Base-by-base conservation (phyloP, 2,888 invertebrate genomes). In the Microplitis deprimator region DNA sequence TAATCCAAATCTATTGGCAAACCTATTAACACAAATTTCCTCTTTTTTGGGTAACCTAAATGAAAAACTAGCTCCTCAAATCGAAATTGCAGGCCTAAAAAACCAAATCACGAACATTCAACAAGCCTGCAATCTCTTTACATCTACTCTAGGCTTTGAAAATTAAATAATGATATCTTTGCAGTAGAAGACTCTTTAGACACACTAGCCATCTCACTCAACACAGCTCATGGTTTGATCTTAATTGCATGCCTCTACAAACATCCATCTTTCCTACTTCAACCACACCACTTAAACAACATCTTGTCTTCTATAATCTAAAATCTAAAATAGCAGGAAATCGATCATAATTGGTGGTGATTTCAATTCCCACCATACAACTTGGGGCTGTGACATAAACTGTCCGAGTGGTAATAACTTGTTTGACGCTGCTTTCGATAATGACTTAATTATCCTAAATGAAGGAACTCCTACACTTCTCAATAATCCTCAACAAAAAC, bases 311-410 rank as follows among this genome's bases (percentile, higher is more conserved):
- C n/a, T n/a, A n/a, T n/a, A n/a, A n/a, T n/a, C n/a, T n/a, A n/a
- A n/a, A n/a, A n/a, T n/a, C n/a, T 69, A 68, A 13, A 39, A 50
- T 1, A 17, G 68, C 17, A 1, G 7, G 7, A 29, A 39, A 5
- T n/a, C 71, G 16, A 16, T 65, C 5, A 61, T 77, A 6, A 73
- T 79, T 0, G 68, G 77, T 0, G 77, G 77, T 1, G 77, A 77
- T 7, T 79, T 80, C 72, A 80, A 80, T 29, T 41, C 70, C 16
- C 78, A 80, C 17, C 73, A 77, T n/a, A 40, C 60, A 7, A 20
- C 62, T 10, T 80, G 79, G 79, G 80, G 79, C 5, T 72, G 77
- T 16, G 10, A 6, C 10, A 7, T 13, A 5, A 8, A 29, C 13
- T 78, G 75, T 16, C 1, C 8, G 1, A 20, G 10, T 0, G 77